Base-by-base conservation (phyloP, 1,140 invertebrate species). In the Holcopasites calliopsidis region DNA sequence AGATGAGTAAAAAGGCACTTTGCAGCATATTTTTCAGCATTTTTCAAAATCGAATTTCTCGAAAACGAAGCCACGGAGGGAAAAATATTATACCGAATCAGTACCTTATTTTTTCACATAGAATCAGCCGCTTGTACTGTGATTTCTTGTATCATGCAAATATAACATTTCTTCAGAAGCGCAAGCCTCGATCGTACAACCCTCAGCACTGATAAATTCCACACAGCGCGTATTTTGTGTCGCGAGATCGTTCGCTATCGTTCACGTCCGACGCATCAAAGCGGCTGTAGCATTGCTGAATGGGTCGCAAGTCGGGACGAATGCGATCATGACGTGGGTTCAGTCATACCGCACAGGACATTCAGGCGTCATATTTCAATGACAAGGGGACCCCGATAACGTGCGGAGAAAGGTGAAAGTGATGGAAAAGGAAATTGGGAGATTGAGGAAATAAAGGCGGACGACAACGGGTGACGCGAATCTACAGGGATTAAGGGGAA, bases 221-320 rank as follows among this genome's bases (percentile, higher is more conserved):
- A 21, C 13, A 11, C 16, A 26, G 10, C 50, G 26, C 42, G 23
- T 10, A 44, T 61, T 61, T 50, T 49, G 44, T 38, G 35, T 44
- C 54, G 7, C 38, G 6, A 11, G 10, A 6, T 4, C 26, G n/a
- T 0, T 7, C 13, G 18, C 5, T 5, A 18, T 13, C 35, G 26
- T 44, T 69, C 66, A 57, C 57, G 33, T 69, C 57, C 44, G 66
- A 69, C 44, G 65, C 52, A n/a, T 57, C 65, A 42, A 69, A 44
- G 66, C 35, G 49, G 28, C 3, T 47, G 35, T 26, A 26, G 50
- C 47, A 38, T 57, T 26, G 31, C 21, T 44, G 58, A 40, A 61
- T 73, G 40, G 40, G 50, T 69, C 66, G 52, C 21, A 31, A 77
- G 35, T 5, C 31, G 13, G 26, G 40, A 52, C 44, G 65, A 75